phyloP scores from a whole-genome alignment of 2,888 invertebrate genomes.

The Dynastes tityus region DNA sequence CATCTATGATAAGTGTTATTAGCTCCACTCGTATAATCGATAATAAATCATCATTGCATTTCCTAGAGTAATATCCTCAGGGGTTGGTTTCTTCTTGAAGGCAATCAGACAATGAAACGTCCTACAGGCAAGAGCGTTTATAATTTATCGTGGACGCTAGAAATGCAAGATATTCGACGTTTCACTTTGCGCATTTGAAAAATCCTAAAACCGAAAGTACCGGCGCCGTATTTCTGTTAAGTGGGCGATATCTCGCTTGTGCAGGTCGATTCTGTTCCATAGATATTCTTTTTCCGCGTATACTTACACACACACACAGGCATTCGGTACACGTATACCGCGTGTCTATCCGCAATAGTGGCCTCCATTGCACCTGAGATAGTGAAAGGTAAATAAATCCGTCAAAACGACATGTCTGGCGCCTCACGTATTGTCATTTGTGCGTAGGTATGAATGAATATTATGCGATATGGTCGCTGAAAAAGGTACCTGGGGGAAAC shows the following conservation, averaged over 20 bases:
- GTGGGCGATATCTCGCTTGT: conserved; percentile 49
- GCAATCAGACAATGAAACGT: conserved; percentile 1
- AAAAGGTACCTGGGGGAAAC: conserved; percentile 35
- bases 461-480: conserved; percentile 19
- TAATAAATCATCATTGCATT: not conserved
- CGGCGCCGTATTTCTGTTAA: conserved; percentile 51
- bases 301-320: not conserved
- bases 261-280: conserved; percentile 39
- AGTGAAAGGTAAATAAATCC: conserved; percentile 57
- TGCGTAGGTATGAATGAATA: conserved; percentile 41
- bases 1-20: no score
- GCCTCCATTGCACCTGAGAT: conserved; percentile 52
- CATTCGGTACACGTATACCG: not conserved
- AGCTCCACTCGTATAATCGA: not conserved
- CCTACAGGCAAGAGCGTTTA: not conserved
- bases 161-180: conserved; percentile 39
- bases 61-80: no score
- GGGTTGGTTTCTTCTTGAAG: not conserved
- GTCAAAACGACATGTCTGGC: conserved; percentile 53
- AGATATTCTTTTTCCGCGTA: conserved; percentile 35
- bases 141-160: conserved; percentile 40
- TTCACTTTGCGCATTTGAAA: conserved; percentile 34
- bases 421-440: conserved; percentile 53
- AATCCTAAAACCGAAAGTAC: conserved; percentile 47
- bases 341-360: conserved; percentile 30